Evolutionary conservation across 2,797 vertebrate genomes (phyloP), one percentile per base, ranked within the genome.

Genomic region (Choloepus didactylus): DNA sequence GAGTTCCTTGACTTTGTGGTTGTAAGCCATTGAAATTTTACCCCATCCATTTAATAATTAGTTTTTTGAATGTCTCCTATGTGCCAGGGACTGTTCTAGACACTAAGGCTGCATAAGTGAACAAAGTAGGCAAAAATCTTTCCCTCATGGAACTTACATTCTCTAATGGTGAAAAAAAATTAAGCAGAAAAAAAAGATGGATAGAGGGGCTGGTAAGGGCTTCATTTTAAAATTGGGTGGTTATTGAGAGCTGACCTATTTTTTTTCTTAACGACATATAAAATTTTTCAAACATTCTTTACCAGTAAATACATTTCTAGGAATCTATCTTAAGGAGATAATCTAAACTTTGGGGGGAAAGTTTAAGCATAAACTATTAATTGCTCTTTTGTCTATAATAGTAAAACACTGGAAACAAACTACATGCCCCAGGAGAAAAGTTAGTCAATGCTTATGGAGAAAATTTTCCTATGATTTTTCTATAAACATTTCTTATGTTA

Each of bases 81-180:
- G 21, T 77, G 15, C 16, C 69, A 56, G 60, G 41, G 11, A 35
- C 56, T 66, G 2, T 76, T 69, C n/a, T 18, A 54, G n/a, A 88
- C 25, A n/a, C 18, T 35, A 31, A 9, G 44, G 19, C 2, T 66
- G 6, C 12, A 72, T 56, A 16, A 87, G 16, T 80, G 66, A 76
- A 72, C 21, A 80, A 88, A 87, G n/a, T 41, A 35, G 49, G 60
- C 27, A 93, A 51, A 69, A 93, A 54, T 54, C 41, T 80, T 96
- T 23, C 38, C 60, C 18, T 80, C 9, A 4, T 82, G 38, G 12
- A 66, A 62, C 27, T 79, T 60, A 14, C 15, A 69, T 27, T 49
- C 46, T 79, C 60, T 91, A 27, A 4, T 23, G 15, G 6, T 69
- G 29, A 35, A 51, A n/a, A 75, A 89, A 93, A 41, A 31, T 54